These are phyloP conservation scores for Lepus oiostolus DNA, from an alignment of 2,797 vertebrate species.

Conservation along the genomic window DNA sequence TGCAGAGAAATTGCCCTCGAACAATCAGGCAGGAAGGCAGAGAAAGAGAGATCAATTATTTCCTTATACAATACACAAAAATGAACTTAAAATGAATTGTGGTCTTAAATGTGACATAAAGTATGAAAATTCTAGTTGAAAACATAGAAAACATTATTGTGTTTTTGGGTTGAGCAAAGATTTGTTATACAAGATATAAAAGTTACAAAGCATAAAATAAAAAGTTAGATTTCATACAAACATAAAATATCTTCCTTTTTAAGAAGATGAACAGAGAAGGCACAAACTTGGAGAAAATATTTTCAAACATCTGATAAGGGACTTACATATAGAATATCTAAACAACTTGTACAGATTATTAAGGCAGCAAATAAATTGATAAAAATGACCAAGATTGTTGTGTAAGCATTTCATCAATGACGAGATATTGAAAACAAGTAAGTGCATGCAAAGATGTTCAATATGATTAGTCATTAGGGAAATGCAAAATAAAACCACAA, in stretches of 20 bases:
- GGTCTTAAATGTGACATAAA: slow-evolving; percentile 13
- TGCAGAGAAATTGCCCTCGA: neutral
- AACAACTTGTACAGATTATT: neutral
- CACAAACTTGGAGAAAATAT: neutral
- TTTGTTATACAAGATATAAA: neutral
- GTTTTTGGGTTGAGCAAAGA: neutral
- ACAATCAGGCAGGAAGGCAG: neutral
- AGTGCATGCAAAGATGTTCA: neutral
- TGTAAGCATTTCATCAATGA: slow-evolving; percentile 12
- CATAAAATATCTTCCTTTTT: slow-evolving; percentile 14
- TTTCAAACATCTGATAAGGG: neutral
- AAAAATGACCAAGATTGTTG: neutral
- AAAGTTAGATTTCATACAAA: slow-evolving; percentile 47
- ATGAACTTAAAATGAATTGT: slow-evolving; percentile 29
- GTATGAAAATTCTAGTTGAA: slow-evolving; percentile 14
- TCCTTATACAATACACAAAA: neutral
- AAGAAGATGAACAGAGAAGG: slow-evolving; percentile 25
- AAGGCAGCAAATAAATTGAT: slow-evolving; percentile 4
- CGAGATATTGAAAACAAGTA: slow-evolving; percentile 4
- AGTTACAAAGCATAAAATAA: neutral
- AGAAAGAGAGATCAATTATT: neutral
- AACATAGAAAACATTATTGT: neutral
- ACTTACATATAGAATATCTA: slow-evolving; percentile 1
- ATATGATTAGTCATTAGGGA: neutral
- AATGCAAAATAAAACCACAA: neutral